Evolutionary conservation across 2,888 invertebrate genomes (phyloP), one percentile per base, ranked within the genome.

Genomic region (Gisinianus flammeolus): DNA sequence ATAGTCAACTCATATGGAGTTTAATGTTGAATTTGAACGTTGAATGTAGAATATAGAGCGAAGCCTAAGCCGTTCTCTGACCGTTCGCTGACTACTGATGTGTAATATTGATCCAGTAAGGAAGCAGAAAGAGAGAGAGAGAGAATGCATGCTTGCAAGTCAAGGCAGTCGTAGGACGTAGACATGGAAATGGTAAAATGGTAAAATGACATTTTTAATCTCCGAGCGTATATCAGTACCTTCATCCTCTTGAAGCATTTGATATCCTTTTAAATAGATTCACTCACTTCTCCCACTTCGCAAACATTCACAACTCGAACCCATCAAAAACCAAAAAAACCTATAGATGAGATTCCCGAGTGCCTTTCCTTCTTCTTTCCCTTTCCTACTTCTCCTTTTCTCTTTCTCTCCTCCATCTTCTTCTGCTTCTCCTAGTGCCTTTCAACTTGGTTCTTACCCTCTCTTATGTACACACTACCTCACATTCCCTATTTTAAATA

Each of bases 161-260:
- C 64, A 64, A 64, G 6, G 33, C 30, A 68, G 35, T n/a, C 35
- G 19, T n/a, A 31, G 12, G 44, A 35, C 22, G n/a, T 26, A 52
- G 35, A 35, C 35, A 35, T 35, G 35, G 35, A 35, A 44, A 6
- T 4, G 4, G 33, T 26, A 33, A 76, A 44, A 71, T 73, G 69
- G 76, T 77, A 76, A 79, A 79, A 79, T 79, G 79, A 79, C 79
- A 79, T 79, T 79, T 79, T 79, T 79, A 79, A 79, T 79, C 79
- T 79, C 71, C 72, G 67, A 73, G 62, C 74, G 62, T 28, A 62
- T 62, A 64, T 74, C 73, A 74, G 66, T 31, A 35, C 73, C 73
- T 64, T 74, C 73, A 74, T 66, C 44, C 73, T 74, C 74, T 19
- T 35, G 66, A 30, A 74, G 52, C 74, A 66, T 67, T 74, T 74